Evolutionary conservation across 2,888 invertebrate species (phyloP).

Genomic region (Habrosyne pyritoides): DNA sequence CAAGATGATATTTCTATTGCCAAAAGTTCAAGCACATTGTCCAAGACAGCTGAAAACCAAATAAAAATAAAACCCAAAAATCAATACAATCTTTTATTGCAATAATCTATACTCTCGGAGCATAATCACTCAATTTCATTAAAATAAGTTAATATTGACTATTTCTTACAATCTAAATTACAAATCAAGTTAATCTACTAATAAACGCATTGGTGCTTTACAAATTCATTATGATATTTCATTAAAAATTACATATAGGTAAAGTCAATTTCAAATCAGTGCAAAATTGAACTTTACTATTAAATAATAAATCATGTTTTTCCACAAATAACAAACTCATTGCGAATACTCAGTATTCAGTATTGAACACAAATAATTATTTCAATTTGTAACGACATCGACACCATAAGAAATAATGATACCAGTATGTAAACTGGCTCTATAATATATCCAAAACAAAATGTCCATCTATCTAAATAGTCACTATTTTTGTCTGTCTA

Average conservation of each 20-base stretch:
- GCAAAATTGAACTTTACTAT: background rate
- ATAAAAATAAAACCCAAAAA: slow-evolving; percentile 16
- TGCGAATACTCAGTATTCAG: slow-evolving; percentile 12
- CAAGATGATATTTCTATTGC: too few species aligned
- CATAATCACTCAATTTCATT: slow-evolving; percentile 20
- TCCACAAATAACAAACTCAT: background rate
- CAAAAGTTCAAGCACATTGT: background rate
- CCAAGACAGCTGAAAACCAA: background rate
- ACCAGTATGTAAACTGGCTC: too few species aligned
- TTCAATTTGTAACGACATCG: slow-evolving; percentile 2
- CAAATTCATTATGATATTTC: background rate
- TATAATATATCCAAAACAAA: background rate
- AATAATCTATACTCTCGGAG: slow-evolving; percentile 35
- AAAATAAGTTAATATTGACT: slow-evolving; percentile 32
- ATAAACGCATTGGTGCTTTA: background rate
- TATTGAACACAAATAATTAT: slow-evolving; percentile 6
- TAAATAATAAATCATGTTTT: background rate
- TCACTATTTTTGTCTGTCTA: too few species aligned
- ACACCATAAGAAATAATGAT: too few species aligned
- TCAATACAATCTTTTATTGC: slow-evolving; percentile 20
- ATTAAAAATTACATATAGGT: background rate
- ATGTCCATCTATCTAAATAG: background rate
- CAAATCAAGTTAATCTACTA: background rate
- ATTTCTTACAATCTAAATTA: slow-evolving; percentile 15
- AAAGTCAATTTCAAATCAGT: background rate